A percentile compares a stretch with the other conserved stretches of the same genome.
phyloP scores from a whole-genome alignment of 37 sponge, comb jelly and placozoan genomes.

The Beroe forskalii region DNA sequence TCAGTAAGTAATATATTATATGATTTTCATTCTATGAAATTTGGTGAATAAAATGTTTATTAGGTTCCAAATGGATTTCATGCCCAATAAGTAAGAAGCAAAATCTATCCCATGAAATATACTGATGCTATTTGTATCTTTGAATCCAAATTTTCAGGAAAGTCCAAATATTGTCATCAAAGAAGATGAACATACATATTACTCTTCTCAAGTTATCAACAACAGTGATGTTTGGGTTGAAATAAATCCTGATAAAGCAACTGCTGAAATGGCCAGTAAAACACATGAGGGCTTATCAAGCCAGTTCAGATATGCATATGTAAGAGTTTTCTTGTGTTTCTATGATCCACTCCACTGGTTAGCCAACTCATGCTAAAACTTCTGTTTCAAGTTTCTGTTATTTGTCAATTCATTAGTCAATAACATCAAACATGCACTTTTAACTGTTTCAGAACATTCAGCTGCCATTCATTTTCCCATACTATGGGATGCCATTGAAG shows the following conservation, averaged over 20 bases:
- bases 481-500: background rate
- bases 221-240: constrained; percentile 31
- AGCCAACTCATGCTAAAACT: too few relatives aligned
- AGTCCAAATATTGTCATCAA: background rate
- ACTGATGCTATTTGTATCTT: background rate
- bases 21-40: too few relatives aligned
- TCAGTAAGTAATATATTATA: too few relatives aligned
- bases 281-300: constrained; percentile 30
- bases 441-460: constrained; percentile 22
- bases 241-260: background rate
- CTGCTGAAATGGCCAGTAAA: too few relatives aligned
- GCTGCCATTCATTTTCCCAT: constrained; percentile 18
- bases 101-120: background rate
- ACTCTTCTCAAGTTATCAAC: background rate
- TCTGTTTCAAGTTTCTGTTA: too few relatives aligned
- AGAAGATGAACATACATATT: constrained; percentile 13
- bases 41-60: too few relatives aligned
- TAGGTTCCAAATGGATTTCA: too few relatives aligned
- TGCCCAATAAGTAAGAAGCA: too few relatives aligned
- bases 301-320: constrained; percentile 36
- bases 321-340: too few relatives aligned
- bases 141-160: too few relatives aligned
- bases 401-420: background rate
- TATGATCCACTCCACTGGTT: too few relatives aligned
- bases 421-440: background rate